Conservation (phyloP, 2,113 vertebrate species). For the Bothrops jararaca region DNA sequence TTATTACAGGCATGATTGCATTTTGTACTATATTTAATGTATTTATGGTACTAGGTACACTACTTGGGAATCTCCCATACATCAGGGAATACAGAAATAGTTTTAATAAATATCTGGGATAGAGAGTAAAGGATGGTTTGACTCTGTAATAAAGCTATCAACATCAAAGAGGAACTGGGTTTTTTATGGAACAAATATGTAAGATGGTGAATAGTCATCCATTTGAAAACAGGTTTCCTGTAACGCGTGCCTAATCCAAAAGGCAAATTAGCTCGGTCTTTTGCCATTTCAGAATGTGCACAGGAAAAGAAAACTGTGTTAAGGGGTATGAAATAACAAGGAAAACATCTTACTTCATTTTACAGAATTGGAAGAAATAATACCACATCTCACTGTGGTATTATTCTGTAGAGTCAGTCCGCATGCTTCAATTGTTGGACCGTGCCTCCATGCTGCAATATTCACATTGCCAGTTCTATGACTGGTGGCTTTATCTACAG, state of each 20-base stretch:
- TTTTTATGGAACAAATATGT: neutral
- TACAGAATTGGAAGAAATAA: neutral
- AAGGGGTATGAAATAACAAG: neutral
- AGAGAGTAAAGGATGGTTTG: neutral
- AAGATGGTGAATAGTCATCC: neutral
- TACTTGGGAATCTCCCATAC: neutral
- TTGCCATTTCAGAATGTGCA: neutral
- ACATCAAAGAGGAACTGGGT: neutral
- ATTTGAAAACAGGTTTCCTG: neutral
- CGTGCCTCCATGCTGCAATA: neutral
- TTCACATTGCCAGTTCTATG: neutral
- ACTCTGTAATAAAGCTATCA: neutral
- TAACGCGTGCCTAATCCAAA: neutral
- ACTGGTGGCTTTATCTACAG: neutral
- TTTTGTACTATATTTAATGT: neutral
- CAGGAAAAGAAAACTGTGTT: neutral
- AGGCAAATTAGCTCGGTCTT: neutral
- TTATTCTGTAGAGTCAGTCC: too few species aligned
- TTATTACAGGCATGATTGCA: neutral
- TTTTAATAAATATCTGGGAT: neutral
- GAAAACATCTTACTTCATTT: neutral
- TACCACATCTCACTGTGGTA: neutral
- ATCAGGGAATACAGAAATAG: neutral
- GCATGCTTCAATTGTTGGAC: neutral
- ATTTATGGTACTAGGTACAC: neutral